phyloP scores from a whole-genome alignment of 2,113 vertebrate species.

The Panthera leo region DNA sequence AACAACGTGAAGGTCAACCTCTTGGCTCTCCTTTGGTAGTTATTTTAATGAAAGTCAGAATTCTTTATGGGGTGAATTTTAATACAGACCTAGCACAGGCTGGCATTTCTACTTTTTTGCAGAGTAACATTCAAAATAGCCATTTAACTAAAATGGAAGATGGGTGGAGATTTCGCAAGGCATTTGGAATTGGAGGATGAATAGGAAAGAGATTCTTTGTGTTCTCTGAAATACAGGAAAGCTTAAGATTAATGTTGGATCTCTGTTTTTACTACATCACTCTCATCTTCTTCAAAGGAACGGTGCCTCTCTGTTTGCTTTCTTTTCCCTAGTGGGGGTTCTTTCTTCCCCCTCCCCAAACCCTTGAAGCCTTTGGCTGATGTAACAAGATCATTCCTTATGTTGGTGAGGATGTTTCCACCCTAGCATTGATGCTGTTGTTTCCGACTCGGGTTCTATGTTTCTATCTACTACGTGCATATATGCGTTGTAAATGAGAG shows the following conservation, averaged over 20 bases:
- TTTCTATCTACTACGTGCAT: background rate
- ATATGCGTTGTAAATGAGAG: background rate
- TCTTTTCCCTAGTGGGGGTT: background rate
- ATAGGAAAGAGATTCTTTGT: background rate
- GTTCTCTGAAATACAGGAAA: background rate
- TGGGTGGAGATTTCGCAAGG: background rate
- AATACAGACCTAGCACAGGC: background rate
- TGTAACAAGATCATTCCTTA: background rate
- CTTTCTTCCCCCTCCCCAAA: background rate
- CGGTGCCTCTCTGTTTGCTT: background rate
- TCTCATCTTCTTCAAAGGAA: background rate
- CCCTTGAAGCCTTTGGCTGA: background rate
- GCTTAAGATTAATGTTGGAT: background rate
- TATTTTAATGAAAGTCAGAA: slow-evolving; percentile 45
- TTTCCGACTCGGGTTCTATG: background rate
- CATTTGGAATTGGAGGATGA: background rate
- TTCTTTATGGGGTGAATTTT: slow-evolving; percentile 31
- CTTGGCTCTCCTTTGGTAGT: slow-evolving; percentile 33
- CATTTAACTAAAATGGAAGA: slow-evolving; percentile 8
- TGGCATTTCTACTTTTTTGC: background rate
- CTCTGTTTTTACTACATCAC: background rate
- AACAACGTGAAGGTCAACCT: slow-evolving; percentile 60
- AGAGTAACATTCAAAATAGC: background rate
- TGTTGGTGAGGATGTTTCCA: background rate
- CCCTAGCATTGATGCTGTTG: background rate